Evolutionary conservation across 2,888 invertebrate species (phyloP).

Genomic region (Ectropis crepuscularia): DNA sequence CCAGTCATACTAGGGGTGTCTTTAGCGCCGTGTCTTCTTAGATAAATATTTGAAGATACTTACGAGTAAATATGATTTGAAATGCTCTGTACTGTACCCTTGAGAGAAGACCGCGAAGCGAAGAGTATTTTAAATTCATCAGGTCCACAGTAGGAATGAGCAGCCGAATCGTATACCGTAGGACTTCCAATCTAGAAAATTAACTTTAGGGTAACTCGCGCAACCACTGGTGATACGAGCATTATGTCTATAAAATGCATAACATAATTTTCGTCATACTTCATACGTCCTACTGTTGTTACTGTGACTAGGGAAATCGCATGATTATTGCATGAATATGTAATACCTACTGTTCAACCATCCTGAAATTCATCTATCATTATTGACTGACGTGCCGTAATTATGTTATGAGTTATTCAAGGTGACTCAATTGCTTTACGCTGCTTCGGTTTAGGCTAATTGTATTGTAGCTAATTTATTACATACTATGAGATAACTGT

Average conservation of each 20-base stretch:
- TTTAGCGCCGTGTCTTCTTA: too few relatives aligned
- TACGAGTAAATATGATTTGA: too few relatives aligned
- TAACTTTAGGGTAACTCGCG: too few relatives aligned
- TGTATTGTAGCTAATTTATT: background rate
- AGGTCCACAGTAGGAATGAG: too few relatives aligned
- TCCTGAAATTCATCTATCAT: slow-evolving; percentile 19
- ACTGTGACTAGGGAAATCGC: slow-evolving; percentile 22
- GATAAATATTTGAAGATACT: too few relatives aligned
- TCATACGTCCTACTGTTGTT: background rate
- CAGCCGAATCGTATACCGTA: too few relatives aligned
- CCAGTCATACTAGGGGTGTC: too few relatives aligned
- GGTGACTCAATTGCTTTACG: slow-evolving; percentile 10
- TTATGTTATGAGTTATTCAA: slow-evolving; percentile 20
- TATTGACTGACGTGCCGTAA: slow-evolving; percentile 18
- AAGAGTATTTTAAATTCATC: too few relatives aligned
- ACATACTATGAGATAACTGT: background rate
- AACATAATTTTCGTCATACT: background rate
- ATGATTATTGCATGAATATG: slow-evolving; percentile 37
- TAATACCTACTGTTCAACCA: slow-evolving; percentile 15
- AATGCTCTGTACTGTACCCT: too few relatives aligned
- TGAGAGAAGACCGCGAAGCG: too few relatives aligned
- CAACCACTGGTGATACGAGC: too few relatives aligned
- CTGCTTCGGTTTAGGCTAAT: slow-evolving; percentile 5
- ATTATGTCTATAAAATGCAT: background rate
- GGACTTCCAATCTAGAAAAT: too few relatives aligned